These are phyloP conservation scores for Coregonus sp. DNA, from an alignment of 2,797 vertebrate species.

Conservation along the genomic window DNA sequence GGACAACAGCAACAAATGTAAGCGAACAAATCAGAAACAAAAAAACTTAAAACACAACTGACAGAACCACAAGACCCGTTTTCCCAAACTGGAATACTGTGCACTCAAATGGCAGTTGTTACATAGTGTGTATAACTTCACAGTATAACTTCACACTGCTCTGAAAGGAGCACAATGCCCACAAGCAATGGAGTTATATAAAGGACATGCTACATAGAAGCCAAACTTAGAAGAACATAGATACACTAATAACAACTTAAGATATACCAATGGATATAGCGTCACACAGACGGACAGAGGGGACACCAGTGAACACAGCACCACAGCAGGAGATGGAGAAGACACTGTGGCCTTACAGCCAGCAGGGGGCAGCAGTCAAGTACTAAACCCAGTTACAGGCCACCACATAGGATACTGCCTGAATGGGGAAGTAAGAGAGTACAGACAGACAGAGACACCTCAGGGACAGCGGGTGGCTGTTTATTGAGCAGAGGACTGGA, in stretches of 20 bases:
- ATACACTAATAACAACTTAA: neutral
- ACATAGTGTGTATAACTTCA: neutral
- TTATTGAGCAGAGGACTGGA: too few relatives aligned
- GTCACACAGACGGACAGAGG: neutral
- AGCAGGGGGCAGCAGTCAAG: constrained; percentile 42
- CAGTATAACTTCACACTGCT: neutral
- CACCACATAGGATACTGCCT: neutral
- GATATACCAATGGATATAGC: too few relatives aligned
- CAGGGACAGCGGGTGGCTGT: too few relatives aligned
- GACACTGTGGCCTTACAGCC: neutral
- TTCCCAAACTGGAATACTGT: neutral
- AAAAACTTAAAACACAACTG: neutral
- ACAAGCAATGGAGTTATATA: neutral
- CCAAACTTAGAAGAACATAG: neutral
- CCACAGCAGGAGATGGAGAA: constrained; percentile 7
- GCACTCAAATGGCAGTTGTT: neutral
- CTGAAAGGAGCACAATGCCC: neutral
- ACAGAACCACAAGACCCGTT: neutral
- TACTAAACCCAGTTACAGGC: neutral
- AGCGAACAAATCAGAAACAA: neutral
- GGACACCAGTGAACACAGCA: neutral
- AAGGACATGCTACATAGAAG: neutral
- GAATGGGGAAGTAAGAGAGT: neutral
- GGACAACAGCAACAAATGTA: constrained; percentile 9
- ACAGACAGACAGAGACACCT: neutral